Conservation (phyloP, 2,113 vertebrate genomes). For the Tenrec ecaudatus region DNA sequence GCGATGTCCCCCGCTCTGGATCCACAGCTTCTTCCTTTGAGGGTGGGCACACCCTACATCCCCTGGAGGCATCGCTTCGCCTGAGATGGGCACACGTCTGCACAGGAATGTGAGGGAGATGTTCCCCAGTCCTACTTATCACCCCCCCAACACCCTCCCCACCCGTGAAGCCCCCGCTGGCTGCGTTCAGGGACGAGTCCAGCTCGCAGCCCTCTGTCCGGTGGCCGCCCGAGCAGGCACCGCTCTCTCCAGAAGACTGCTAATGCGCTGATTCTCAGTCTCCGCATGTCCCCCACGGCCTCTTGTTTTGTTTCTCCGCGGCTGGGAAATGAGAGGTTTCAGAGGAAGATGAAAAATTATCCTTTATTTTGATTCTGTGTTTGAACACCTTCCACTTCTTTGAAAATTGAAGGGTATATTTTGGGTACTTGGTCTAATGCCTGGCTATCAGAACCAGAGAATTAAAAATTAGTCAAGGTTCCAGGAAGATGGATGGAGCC, state of each 20-base stretch:
- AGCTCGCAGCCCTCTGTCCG: neutral
- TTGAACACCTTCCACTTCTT: slow-evolving; percentile 70
- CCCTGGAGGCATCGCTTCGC: neutral
- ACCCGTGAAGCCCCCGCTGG: fast-evolving
- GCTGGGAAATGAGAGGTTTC: slow-evolving; percentile 69
- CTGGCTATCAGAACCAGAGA: slow-evolving; percentile 40
- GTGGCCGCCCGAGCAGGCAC: fast-evolving
- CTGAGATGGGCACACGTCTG: neutral
- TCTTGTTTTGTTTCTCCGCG: slow-evolving; percentile 7
- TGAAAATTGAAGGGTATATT: slow-evolving; percentile 64
- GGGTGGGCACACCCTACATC: neutral
- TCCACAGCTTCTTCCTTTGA: neutral
- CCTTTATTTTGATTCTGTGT: slow-evolving; percentile 75
- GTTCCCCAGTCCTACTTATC: no score
- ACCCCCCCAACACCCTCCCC: no score
- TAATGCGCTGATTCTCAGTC: neutral
- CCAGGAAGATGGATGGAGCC: neutral
- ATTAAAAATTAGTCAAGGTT: slow-evolving; percentile 56
- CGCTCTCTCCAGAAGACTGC: neutral
- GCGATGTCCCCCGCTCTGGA: neutral
- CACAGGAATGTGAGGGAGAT: neutral
- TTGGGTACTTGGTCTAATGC: slow-evolving; percentile 28
- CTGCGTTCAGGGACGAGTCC: neutral
- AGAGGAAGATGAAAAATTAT: slow-evolving; percentile 58
- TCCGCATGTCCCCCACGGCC: neutral